Conservation (phyloP, 2,888 invertebrate species). For the Rhynchonema sp. region DNA sequence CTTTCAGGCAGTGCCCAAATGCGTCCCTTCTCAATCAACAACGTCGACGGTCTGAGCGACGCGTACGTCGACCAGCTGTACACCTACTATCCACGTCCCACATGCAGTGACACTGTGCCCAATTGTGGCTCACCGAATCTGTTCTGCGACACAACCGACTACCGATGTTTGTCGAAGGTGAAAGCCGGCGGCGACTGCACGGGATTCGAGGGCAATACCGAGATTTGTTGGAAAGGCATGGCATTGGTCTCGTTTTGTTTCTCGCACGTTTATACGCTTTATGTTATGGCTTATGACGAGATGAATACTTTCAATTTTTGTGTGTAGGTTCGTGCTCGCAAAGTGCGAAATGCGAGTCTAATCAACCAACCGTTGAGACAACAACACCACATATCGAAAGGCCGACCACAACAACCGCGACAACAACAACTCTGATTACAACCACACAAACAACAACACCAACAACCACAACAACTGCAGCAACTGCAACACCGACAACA, state of each 20-base stretch:
- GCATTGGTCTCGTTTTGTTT: too few relatives aligned
- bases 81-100: conserved; percentile 5
- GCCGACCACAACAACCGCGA: too few relatives aligned
- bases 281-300: too few relatives aligned
- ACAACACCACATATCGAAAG: too few relatives aligned
- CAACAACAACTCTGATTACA: too few relatives aligned
- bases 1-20: background rate
- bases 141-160: conserved; percentile 16
- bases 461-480: background rate
- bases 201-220: conserved; percentile 9
- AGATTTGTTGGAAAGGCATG: too few relatives aligned
- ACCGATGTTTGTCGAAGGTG: conserved; percentile 18
- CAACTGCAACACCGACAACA: background rate
- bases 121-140: conserved; percentile 7
- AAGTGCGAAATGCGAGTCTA: too few relatives aligned
- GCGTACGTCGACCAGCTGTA: conserved; percentile 6
- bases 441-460: conserved; percentile 1
- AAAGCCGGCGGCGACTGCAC: conserved; percentile 17
- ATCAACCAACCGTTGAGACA: too few relatives aligned
- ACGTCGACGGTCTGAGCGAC: conserved; percentile 6
- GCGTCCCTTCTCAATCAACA: conserved; percentile 6
- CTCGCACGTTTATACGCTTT: too few relatives aligned
- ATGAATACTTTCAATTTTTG: too few relatives aligned
- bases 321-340: too few relatives aligned
- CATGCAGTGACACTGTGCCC: conserved; percentile 1